These are phyloP conservation scores for Poecile atricapillus DNA, from an alignment of 2,113 vertebrate genomes.

Conservation along the genomic window DNA sequence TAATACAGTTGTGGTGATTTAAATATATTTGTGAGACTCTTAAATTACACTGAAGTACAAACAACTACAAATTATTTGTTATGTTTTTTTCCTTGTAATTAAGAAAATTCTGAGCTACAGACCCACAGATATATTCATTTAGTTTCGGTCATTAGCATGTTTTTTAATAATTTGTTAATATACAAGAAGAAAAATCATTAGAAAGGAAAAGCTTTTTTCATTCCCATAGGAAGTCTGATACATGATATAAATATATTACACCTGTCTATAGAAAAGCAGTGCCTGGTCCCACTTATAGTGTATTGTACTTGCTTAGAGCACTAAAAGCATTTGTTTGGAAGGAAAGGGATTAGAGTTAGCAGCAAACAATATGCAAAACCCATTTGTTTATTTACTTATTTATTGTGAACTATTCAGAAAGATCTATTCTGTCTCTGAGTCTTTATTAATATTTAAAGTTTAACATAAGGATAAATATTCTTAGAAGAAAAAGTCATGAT, in stretches of 20 bases:
- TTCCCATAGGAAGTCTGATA: neutral
- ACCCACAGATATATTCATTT: neutral
- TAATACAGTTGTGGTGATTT: neutral
- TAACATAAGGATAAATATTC: conserved; percentile 10
- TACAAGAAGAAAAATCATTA: neutral
- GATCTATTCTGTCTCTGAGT: neutral
- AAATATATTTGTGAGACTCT: neutral
- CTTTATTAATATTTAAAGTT: conserved; percentile 33
- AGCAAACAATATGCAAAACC: neutral
- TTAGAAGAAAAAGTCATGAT: neutral
- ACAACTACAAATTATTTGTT: neutral
- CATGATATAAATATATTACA: neutral
- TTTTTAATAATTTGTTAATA: neutral
- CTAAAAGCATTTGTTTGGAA: neutral
- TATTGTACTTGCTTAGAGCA: neutral
- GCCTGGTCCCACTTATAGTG: neutral
- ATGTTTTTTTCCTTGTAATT: neutral
- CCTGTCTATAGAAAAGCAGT: neutral
- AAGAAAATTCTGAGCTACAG: neutral
- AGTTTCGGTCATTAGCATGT: neutral
- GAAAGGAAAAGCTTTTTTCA: neutral
- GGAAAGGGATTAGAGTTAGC: neutral
- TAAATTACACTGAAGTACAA: neutral
- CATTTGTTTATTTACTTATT: conserved; percentile 47
- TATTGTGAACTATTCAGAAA: conserved; percentile 14